phyloP scores from a whole-genome alignment of 2,888 invertebrate genomes.

The Amaurobius ferox region DNA sequence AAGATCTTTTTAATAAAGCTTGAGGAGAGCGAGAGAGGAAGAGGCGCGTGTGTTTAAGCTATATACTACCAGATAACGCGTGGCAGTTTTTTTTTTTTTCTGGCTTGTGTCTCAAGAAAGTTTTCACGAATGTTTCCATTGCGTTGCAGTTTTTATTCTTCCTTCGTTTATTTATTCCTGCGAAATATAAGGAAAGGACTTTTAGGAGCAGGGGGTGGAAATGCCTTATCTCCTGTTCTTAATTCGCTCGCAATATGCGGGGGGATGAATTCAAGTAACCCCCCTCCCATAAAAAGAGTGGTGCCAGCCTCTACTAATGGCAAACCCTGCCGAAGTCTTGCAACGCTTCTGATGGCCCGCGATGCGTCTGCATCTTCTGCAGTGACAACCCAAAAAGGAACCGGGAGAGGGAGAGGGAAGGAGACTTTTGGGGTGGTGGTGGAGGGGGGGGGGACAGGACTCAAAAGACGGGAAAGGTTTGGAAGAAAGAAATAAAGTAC shows the following conservation, averaged over 20 bases:
- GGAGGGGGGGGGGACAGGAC: constrained; percentile 26
- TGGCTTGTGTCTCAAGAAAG: constrained; percentile 35
- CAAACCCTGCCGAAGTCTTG: constrained; percentile 25
- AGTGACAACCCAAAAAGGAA: constrained; percentile 64
- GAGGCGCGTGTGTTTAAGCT: constrained; percentile 49
- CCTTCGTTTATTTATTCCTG: constrained; percentile 59
- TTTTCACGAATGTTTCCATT: constrained; percentile 58
- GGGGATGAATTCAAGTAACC: neutral
- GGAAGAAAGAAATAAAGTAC: constrained; percentile 64
- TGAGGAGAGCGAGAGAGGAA: neutral
- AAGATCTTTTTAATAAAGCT: constrained; percentile 72
- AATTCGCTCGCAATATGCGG: constrained; percentile 71
- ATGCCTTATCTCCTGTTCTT: constrained; percentile 71
- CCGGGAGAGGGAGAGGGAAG: constrained; percentile 2
- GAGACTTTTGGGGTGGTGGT: neutral
- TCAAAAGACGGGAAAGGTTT: constrained; percentile 55
- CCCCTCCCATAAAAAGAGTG: constrained; percentile 58
- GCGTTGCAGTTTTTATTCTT: constrained; percentile 36
- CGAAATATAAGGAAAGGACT: constrained; percentile 57
- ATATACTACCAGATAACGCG: constrained; percentile 57
- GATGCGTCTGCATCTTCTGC: constrained; percentile 45
- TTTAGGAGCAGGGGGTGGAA: constrained; percentile 43
- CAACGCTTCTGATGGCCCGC: constrained; percentile 47
- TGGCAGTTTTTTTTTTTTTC: constrained; percentile 18
- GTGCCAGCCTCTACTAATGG: constrained; percentile 64